Conservation (phyloP, 2,113 vertebrate genomes). For the Terrapene triunguis region DNA sequence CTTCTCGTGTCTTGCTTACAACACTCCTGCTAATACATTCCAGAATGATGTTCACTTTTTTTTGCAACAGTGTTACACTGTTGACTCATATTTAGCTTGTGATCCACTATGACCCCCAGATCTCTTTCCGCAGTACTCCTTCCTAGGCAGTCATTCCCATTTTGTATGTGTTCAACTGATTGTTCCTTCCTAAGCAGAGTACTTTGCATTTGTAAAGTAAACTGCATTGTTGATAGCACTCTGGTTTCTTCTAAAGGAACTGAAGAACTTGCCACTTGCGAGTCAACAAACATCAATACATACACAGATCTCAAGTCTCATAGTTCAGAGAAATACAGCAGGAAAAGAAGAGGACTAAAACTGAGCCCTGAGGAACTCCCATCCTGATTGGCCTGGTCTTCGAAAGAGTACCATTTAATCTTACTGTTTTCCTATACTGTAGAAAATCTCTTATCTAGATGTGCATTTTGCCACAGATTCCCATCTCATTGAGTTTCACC, state of each 20-base stretch:
- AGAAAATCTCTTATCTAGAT: not conserved
- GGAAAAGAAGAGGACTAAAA: not conserved
- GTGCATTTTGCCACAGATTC: not conserved
- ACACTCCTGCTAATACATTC: no score
- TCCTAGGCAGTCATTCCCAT: no score
- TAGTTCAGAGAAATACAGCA: not conserved
- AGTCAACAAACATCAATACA: not conserved
- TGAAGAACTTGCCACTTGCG: not conserved
- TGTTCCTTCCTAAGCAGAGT: no score
- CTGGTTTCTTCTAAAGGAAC: not conserved
- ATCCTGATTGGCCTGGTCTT: not conserved
- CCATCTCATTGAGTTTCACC: not conserved
- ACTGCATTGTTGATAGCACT: not conserved
- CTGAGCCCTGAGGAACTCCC: not conserved
- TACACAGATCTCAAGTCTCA: not conserved
- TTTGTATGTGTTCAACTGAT: no score
- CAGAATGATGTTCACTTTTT: no score
- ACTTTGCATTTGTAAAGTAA: not conserved
- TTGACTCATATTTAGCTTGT: no score
- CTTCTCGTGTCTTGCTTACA: no score
- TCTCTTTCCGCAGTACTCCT: no score
- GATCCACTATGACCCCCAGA: no score
- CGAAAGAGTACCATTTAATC: not conserved
- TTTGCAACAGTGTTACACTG: no score
- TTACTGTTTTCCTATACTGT: not conserved